Conservation (phyloP, 2,888 invertebrate species). For the Synergus itoensis region DNA sequence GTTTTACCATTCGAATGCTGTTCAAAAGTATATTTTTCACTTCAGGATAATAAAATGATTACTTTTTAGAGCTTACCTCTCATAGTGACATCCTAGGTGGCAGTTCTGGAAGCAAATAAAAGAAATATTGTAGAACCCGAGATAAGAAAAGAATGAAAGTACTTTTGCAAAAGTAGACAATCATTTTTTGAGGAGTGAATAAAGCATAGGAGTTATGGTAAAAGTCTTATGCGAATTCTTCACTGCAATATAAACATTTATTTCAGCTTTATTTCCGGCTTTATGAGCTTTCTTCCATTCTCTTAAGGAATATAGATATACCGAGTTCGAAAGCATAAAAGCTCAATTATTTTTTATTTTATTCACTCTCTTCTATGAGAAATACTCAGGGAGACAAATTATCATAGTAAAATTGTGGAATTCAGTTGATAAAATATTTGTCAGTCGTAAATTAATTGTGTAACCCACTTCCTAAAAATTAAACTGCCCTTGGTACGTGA, state of each 20-base stretch:
- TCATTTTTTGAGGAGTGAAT: background rate
- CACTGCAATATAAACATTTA: background rate
- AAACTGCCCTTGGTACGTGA: background rate
- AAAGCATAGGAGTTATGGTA: background rate
- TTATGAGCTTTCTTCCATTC: background rate
- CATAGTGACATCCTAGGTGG: conserved; percentile 71
- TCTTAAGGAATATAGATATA: background rate
- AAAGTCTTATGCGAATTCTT: background rate
- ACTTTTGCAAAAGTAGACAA: background rate
- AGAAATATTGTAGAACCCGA: conserved; percentile 10
- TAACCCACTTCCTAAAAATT: background rate
- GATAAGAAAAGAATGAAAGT: background rate
- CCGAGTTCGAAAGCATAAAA: background rate
- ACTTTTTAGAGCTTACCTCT: conserved; percentile 67
- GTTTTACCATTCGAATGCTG: too few relatives aligned
- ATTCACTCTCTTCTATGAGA: background rate
- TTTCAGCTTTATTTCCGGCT: background rate
- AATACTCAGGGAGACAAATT: background rate
- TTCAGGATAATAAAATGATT: background rate
- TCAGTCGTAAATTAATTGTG: background rate
- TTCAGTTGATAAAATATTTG: background rate
- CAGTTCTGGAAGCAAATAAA: conserved; percentile 66
- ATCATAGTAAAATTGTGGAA: background rate
- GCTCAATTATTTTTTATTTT: background rate
- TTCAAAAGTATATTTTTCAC: background rate